These are phyloP conservation scores for Heliconius congener DNA, from an alignment of 1,140 invertebrate genomes.

Conservation along the genomic window DNA sequence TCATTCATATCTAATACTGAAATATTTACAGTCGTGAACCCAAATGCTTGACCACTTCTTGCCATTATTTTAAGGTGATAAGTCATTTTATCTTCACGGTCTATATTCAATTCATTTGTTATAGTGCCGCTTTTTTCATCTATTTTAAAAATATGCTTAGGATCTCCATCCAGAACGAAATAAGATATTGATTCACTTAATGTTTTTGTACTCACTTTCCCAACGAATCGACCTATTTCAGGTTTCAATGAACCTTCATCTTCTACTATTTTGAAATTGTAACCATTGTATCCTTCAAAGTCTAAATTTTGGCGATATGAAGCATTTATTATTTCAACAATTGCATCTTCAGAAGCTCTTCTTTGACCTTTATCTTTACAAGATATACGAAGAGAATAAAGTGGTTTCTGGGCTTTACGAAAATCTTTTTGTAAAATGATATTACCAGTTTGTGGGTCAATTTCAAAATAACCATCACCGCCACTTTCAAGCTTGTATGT, in stretches of 20 bases:
- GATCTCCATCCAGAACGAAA: slow-evolving; percentile 92
- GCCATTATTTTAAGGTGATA: slow-evolving; percentile 92
- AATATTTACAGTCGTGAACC: slow-evolving; percentile 89
- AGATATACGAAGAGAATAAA: slow-evolving; percentile 88
- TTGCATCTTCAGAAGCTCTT: slow-evolving; percentile 86
- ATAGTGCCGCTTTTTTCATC: slow-evolving; percentile 90
- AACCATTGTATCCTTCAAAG: slow-evolving; percentile 88
- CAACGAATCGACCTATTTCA: slow-evolving; percentile 86
- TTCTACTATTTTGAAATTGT: slow-evolving; percentile 91
- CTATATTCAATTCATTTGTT: slow-evolving; percentile 89
- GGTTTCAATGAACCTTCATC: slow-evolving; percentile 85
- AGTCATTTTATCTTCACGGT: slow-evolving; percentile 89
- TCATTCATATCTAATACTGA: slow-evolving; percentile 95
- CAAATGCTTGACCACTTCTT: slow-evolving; percentile 85
- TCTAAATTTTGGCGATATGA: slow-evolving; percentile 86
- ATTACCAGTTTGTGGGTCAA: slow-evolving; percentile 89
- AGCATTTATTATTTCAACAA: slow-evolving; percentile 90
- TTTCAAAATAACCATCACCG: slow-evolving; percentile 88
- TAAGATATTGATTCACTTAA: slow-evolving; percentile 84
- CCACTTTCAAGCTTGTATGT: slow-evolving; percentile 89
- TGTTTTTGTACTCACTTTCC: slow-evolving; percentile 86
- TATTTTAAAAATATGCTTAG: slow-evolving; percentile 89
- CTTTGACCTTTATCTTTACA: slow-evolving; percentile 90
- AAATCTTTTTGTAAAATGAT: slow-evolving; percentile 86
- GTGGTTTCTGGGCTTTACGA: slow-evolving; percentile 83